A percentile compares a stretch with the other conserved stretches of the same genome.
phyloP scores from a whole-genome alignment of 1,140 invertebrate species.

The Ceratoteleas bidentatus region DNA sequence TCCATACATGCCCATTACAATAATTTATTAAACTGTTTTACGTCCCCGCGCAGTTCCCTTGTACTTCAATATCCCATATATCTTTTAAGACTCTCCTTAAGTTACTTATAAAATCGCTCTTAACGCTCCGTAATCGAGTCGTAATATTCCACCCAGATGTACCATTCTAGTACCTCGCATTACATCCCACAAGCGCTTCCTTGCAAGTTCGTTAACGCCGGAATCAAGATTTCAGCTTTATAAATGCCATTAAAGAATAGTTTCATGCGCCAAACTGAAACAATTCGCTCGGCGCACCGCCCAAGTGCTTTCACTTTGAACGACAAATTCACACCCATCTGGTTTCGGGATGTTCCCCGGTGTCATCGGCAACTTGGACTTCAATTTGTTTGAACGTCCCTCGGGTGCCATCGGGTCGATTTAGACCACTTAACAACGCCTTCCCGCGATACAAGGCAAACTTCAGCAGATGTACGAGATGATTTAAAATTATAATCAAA shows the following conservation, averaged over 20 bases:
- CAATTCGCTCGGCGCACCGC: too few species aligned
- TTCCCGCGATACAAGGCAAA: conserved; percentile 13
- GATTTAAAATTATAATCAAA: neutral
- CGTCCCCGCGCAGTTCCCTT: neutral
- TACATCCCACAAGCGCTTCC: neutral
- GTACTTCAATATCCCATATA: neutral
- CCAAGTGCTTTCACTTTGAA: conserved; percentile 13
- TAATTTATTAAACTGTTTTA: neutral
- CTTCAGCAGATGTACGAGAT: neutral
- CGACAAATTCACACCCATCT: conserved; percentile 24
- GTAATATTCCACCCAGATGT: neutral
- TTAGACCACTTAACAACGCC: conserved; percentile 41
- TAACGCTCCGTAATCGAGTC: neutral
- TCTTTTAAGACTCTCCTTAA: neutral
- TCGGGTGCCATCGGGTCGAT: conserved; percentile 28
- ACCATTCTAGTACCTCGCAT: neutral
- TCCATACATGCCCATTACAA: too few species aligned
- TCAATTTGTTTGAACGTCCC: conserved; percentile 45
- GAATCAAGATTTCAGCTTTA: neutral
- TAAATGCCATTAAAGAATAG: neutral
- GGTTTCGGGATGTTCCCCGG: conserved; percentile 20
- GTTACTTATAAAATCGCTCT: conserved; percentile 2
- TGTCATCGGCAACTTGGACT: conserved; percentile 39
- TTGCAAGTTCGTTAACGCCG: neutral
- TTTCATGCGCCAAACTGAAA: too few species aligned